Conservation (phyloP, 2,888 invertebrate species). For the Abrostola triplasia region DNA sequence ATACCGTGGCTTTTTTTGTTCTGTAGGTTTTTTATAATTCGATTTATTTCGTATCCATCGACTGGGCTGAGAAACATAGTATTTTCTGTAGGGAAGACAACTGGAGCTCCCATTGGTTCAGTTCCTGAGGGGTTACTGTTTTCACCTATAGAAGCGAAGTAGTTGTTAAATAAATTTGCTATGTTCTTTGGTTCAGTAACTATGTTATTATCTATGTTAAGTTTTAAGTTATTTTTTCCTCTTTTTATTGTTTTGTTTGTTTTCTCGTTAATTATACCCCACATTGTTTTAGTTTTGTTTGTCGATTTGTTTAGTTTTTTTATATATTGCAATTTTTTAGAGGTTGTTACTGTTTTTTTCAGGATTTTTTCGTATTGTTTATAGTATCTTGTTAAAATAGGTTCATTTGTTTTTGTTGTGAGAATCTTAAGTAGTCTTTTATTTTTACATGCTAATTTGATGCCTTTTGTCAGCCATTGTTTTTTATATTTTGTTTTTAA, state of each 20-base stretch:
- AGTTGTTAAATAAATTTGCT: constrained; percentile 4
- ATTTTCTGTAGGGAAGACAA: not conserved
- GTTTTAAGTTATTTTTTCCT: constrained; percentile 5
- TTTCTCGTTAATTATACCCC: constrained; percentile 12
- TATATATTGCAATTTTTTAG: too few species aligned
- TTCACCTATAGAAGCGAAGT: too few species aligned
- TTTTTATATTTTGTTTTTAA: too few species aligned
- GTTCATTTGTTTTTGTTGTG: not conserved
- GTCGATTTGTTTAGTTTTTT: constrained; percentile 5
- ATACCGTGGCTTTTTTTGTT: constrained; percentile 9
- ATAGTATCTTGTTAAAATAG: not conserved
- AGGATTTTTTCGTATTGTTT: not conserved
- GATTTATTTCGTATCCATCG: not conserved
- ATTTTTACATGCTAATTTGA: not conserved
- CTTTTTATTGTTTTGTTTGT: constrained; percentile 10
- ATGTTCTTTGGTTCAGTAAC: constrained; percentile 12
- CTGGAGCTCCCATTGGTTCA: not conserved
- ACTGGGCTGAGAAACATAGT: not conserved
- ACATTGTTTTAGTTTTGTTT: constrained; percentile 18
- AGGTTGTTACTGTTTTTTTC: too few species aligned
- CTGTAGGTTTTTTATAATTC: constrained; percentile 10
- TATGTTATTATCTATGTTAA: constrained; percentile 9
- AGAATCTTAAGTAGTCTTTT: not conserved
- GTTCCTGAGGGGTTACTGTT: too few species aligned
- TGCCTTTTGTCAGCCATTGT: too few species aligned